Evolutionary conservation across 2,113 vertebrate genomes (phyloP).

Genomic region (Porphyrio hochstetteri): DNA sequence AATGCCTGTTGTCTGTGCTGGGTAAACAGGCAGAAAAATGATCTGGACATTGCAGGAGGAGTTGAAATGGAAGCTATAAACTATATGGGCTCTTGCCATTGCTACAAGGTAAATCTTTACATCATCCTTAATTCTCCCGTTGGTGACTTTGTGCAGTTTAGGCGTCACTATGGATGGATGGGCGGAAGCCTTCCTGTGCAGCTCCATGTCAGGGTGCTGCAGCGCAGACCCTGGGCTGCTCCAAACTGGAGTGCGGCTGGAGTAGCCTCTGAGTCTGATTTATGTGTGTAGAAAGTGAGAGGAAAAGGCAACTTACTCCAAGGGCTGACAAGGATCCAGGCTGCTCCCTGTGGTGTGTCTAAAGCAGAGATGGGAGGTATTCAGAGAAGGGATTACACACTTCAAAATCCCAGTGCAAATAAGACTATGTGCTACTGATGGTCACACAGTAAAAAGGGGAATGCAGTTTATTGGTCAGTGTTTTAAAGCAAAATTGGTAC

Average conservation of each 20-base stretch:
- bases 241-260: not conserved
- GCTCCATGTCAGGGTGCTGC: not conserved
- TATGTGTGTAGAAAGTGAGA: not conserved
- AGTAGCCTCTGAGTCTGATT: not conserved
- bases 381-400: not conserved
- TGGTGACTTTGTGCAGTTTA: not conserved
- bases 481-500: not conserved
- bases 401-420: not conserved
- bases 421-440: not conserved
- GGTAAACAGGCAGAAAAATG: not conserved
- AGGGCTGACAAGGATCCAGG: not conserved
- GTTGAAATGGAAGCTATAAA: not conserved
- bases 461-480: fast-evolving
- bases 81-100: not conserved
- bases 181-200: not conserved
- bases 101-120: not conserved
- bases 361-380: not conserved
- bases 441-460: not conserved
- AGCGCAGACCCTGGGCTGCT: not conserved
- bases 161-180: too few species aligned
- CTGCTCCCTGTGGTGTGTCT: not conserved
- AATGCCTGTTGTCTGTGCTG: not conserved
- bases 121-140: not conserved
- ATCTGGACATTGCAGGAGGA: not conserved
- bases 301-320: not conserved